A percentile compares a stretch with the other conserved stretches of the same genome.
Evolutionary conservation across 2,888 invertebrate genomes (phyloP).

Genomic region (Apamea sordens): DNA sequence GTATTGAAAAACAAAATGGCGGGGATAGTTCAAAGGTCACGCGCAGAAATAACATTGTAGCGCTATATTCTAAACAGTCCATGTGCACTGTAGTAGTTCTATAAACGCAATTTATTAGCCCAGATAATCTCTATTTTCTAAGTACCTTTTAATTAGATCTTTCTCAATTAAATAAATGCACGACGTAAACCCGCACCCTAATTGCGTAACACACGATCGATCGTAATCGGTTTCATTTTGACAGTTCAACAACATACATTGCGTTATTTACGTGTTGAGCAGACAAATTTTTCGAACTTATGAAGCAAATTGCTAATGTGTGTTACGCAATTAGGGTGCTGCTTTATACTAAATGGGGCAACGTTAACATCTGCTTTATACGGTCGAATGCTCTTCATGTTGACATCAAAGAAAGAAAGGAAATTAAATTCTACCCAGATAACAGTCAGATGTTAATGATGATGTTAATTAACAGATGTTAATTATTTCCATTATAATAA

Average conservation of each 20-base stretch:
- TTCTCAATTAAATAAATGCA: neutral
- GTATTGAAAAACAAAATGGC: neutral
- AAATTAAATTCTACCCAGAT: neutral
- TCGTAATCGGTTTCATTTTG: too few relatives aligned
- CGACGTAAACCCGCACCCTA: neutral
- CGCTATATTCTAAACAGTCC: neutral
- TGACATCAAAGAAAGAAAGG: neutral
- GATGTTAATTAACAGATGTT: too few relatives aligned
- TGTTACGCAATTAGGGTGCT: too few relatives aligned
- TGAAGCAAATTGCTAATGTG: too few relatives aligned
- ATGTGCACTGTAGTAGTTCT: neutral
- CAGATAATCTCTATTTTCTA: constrained; percentile 10
- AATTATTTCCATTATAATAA: neutral
- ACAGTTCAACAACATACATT: too few relatives aligned
- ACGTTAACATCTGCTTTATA: neutral
- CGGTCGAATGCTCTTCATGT: neutral
- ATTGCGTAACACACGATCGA: too few relatives aligned
- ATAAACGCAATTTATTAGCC: neutral
- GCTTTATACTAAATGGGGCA: neutral
- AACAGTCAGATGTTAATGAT: too few relatives aligned
- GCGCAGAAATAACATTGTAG: neutral
- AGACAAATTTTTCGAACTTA: too few relatives aligned
- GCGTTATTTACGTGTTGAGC: too few relatives aligned
- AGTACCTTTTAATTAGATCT: constrained; percentile 3
- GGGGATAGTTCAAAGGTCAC: neutral